A percentile compares a stretch with the other conserved stretches of the same genome.
These are phyloP conservation scores for Australoheros scitulus DNA, from an alignment of 2,113 vertebrate genomes.

Conservation along the genomic window DNA sequence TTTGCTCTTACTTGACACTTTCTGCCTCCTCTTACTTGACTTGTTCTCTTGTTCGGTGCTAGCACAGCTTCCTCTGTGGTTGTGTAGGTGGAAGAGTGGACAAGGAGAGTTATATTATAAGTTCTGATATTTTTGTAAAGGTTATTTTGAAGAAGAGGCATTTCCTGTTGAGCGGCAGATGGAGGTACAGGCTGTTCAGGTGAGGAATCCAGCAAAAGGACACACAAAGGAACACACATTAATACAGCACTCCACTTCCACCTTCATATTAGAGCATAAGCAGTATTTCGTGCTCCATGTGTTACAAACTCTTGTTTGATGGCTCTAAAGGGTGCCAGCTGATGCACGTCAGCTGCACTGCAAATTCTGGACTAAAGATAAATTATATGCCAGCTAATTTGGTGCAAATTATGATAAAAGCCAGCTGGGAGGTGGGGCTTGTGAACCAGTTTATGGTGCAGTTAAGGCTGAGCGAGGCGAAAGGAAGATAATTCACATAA, in stretches of 20 bases:
- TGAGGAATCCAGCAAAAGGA: background rate
- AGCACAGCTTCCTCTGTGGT: background rate
- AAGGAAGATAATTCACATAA: background rate
- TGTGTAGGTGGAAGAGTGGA: background rate
- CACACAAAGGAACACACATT: background rate
- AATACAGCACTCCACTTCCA: background rate
- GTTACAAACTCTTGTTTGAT: background rate
- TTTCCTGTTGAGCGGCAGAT: background rate
- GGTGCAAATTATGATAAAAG: background rate
- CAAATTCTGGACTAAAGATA: too few species aligned
- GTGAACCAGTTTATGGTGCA: background rate
- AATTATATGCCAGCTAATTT: background rate
- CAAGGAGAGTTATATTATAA: background rate
- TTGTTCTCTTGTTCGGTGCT: background rate
- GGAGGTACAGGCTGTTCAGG: background rate
- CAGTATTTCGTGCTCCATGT: background rate
- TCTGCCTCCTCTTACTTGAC: background rate
- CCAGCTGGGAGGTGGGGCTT: background rate
- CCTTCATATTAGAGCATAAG: background rate
- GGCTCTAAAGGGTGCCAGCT: background rate
- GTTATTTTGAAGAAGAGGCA: conserved; percentile 5
- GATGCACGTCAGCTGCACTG: background rate
- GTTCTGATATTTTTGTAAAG: background rate
- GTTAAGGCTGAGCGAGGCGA: background rate
- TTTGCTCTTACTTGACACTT: background rate